phyloP scores from a whole-genome alignment of 2,797 vertebrate species.

The Stomatorhinus walkeri region DNA sequence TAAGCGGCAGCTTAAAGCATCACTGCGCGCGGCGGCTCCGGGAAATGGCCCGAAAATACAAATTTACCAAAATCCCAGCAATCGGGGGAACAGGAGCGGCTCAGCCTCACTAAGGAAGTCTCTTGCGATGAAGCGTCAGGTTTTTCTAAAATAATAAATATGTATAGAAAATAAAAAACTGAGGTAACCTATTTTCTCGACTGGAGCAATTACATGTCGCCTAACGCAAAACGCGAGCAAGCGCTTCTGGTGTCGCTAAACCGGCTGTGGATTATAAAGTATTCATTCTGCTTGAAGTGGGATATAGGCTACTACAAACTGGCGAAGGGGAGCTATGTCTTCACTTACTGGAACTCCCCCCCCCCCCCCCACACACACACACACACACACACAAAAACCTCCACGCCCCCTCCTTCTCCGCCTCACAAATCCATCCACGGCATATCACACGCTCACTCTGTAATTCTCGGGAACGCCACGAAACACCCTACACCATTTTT shows the following conservation, averaged over 20 bases:
- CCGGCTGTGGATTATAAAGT: neutral
- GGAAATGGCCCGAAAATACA: neutral
- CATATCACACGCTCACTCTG: neutral
- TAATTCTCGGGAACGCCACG: neutral
- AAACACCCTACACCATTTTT: neutral
- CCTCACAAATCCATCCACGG: neutral
- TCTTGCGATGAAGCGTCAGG: neutral
- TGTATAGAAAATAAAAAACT: neutral
- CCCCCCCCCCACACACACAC: neutral
- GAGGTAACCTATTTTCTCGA: neutral
- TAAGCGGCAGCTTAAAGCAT: neutral
- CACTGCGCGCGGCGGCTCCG: neutral
- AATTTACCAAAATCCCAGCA: neutral
- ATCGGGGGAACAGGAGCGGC: neutral
- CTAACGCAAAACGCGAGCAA: neutral
- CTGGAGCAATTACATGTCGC: neutral
- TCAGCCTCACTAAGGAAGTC: neutral
- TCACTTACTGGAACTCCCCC: neutral
- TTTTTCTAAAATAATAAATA: neutral
- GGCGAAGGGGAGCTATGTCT: neutral
- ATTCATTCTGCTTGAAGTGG: neutral
- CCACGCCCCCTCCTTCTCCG: neutral
- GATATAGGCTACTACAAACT: neutral
- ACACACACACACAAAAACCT: neutral
- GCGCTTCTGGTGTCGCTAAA: neutral